A percentile compares a stretch with the other conserved stretches of the same genome.
These are phyloP conservation scores for Phyllopteryx taeniolatus DNA, from an alignment of 2,113 vertebrate genomes.

Conservation along the genomic window DNA sequence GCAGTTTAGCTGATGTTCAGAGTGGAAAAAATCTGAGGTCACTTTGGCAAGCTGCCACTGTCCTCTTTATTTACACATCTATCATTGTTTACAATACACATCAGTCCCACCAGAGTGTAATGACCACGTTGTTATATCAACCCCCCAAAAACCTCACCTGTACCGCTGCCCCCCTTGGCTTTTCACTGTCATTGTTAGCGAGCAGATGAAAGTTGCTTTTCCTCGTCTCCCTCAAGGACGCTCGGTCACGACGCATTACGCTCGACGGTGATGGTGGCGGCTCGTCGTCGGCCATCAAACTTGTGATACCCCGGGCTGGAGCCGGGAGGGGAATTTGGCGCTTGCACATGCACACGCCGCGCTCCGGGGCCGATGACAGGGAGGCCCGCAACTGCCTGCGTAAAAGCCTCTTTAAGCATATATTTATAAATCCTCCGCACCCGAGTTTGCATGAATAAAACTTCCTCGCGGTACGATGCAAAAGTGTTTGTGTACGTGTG, in stretches of 20 bases:
- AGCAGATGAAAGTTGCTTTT: constrained; percentile 50
- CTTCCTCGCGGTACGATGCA: neutral
- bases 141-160: constrained; percentile 20
- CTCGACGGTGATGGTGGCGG: constrained; percentile 51
- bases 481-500: constrained; percentile 9
- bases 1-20: constrained; percentile 26
- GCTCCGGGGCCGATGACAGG: constrained; percentile 21
- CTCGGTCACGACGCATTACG: constrained; percentile 61
- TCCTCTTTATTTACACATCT: constrained; percentile 52
- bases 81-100: constrained; percentile 51
- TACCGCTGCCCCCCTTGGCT: constrained; percentile 5
- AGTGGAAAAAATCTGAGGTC: constrained; percentile 37
- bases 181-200: constrained; percentile 24
- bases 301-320: constrained; percentile 57
- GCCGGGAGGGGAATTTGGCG: constrained; percentile 50
- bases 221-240: constrained; percentile 61
- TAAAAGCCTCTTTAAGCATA: constrained; percentile 26
- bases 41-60: constrained; percentile 40
- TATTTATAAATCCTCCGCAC: constrained; percentile 23
- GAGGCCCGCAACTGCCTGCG: constrained; percentile 22
- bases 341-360: constrained; percentile 13
- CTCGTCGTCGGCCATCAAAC: constrained; percentile 31
- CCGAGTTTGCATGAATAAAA: constrained; percentile 26
- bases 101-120: constrained; percentile 44
- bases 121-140: constrained; percentile 38